Evolutionary conservation across 2,888 invertebrate genomes (phyloP).

Genomic region (Limnephilus rhombicus): DNA sequence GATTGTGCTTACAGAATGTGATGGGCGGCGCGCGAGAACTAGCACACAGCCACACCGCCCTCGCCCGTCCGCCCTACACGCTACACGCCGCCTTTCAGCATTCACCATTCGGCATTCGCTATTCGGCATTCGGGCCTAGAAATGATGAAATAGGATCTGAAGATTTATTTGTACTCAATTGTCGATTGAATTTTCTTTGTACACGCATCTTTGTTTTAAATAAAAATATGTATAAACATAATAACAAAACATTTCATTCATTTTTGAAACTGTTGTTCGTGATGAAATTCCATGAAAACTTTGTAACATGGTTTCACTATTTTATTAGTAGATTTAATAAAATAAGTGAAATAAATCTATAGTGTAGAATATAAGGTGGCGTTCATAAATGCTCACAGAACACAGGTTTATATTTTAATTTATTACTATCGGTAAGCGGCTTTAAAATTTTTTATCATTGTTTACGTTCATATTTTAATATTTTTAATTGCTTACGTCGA

Average conservation of each 20-base stretch:
- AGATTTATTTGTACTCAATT: not conserved
- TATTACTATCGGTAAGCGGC: too few relatives aligned
- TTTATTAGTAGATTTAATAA: not conserved
- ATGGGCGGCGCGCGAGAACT: slow-evolving; percentile 30
- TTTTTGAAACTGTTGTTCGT: not conserved
- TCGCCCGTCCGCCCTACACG: not conserved
- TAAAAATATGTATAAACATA: not conserved
- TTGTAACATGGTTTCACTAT: not conserved
- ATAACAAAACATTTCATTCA: not conserved
- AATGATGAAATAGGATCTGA: not conserved
- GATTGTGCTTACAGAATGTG: slow-evolving; percentile 56
- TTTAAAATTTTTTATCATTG: too few relatives aligned
- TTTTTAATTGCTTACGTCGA: too few relatives aligned
- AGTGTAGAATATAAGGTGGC: too few relatives aligned
- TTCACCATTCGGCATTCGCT: not conserved
- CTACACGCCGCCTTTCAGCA: not conserved
- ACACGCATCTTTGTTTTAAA: not conserved
- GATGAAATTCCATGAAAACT: not conserved
- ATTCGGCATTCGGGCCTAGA: not conserved
- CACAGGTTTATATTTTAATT: too few relatives aligned
- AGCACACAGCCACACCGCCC: not conserved
- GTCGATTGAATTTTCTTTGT: not conserved
- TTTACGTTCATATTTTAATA: too few relatives aligned
- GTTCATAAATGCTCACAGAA: too few relatives aligned
- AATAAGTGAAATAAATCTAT: too few relatives aligned